A percentile compares a stretch with the other conserved stretches of the same genome.
These are phyloP conservation scores for Microplitis mediator DNA, from an alignment of 1,140 invertebrate species.

Conservation along the genomic window DNA sequence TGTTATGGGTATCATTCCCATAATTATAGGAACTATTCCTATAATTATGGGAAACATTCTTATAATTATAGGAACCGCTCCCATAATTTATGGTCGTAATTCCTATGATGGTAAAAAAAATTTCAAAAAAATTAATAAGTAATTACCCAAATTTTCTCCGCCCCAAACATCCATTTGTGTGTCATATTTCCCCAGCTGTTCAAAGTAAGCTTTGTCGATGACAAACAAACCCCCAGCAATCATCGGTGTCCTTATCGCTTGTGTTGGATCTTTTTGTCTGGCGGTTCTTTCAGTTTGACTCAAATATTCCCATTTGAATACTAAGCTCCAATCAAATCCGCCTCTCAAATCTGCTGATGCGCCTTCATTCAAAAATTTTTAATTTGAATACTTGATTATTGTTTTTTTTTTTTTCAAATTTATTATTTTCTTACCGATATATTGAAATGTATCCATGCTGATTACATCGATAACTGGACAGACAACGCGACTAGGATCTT, in stretches of 20 bases:
- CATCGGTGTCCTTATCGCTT: conserved; percentile 87
- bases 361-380: conserved; percentile 48
- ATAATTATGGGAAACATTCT: no score
- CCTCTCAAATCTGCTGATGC: conserved; percentile 88
- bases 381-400: conserved; percentile 3
- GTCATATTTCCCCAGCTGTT: conserved; percentile 94
- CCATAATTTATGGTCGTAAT: no score
- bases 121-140: conserved; percentile 4
- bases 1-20: no score
- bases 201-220: conserved; percentile 91
- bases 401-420: not conserved
- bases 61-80: no score
- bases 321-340: conserved; percentile 98
- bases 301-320: conserved; percentile 95
- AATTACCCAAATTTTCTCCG: conserved; percentile 78
- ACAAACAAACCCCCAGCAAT: conserved; percentile 95
- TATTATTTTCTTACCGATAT: conserved; percentile 69
- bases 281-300: conserved; percentile 80
- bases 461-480: conserved; percentile 98
- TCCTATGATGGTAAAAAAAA: no score
- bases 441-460: conserved; percentile 97
- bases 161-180: conserved; percentile 98
- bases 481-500: conserved; percentile 87
- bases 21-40: no score
- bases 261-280: conserved; percentile 80